phyloP scores from a whole-genome alignment of 1,140 invertebrate species.

The Eubasilissa regina region DNA sequence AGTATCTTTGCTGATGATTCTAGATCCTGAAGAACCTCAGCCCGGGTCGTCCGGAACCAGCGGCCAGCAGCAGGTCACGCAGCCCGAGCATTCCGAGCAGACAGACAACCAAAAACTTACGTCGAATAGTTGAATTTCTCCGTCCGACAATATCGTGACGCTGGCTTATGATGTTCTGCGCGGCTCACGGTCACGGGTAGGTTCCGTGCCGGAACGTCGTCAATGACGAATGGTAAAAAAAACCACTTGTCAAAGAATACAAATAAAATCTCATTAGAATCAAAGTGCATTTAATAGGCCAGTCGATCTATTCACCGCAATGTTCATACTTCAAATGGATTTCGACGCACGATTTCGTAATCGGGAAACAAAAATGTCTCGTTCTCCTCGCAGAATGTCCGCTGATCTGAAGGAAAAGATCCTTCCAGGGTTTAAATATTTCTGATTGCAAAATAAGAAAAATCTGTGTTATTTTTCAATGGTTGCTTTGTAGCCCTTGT shows the following conservation, averaged over 20 bases:
- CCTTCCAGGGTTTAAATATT: too few species aligned
- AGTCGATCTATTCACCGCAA: not conserved
- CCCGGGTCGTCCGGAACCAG: conserved; percentile 47
- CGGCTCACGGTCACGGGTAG: not conserved
- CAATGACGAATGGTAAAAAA: not conserved
- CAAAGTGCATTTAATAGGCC: conserved; percentile 30
- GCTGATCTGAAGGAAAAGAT: too few species aligned
- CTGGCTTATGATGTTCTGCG: too few species aligned
- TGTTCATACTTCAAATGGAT: not conserved
- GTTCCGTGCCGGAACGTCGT: not conserved
- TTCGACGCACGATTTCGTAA: too few species aligned
- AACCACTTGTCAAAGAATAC: not conserved
- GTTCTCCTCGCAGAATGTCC: too few species aligned
- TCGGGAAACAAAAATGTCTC: too few species aligned
- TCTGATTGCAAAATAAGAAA: too few species aligned
- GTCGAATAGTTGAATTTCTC: conserved; percentile 52
- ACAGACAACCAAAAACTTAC: conserved; percentile 15
- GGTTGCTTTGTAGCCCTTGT: too few species aligned
- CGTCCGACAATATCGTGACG: not conserved
- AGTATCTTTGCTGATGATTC: conserved; percentile 5
- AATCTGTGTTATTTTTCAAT: too few species aligned
- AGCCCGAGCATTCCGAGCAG: conserved; percentile 34
- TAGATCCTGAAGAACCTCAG: conserved; percentile 54
- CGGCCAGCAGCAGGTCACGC: conserved; percentile 12
- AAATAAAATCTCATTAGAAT: not conserved